These are phyloP conservation scores for Cochlearius cochlearius DNA, from an alignment of 2,113 vertebrate genomes.

Conservation along the genomic window DNA sequence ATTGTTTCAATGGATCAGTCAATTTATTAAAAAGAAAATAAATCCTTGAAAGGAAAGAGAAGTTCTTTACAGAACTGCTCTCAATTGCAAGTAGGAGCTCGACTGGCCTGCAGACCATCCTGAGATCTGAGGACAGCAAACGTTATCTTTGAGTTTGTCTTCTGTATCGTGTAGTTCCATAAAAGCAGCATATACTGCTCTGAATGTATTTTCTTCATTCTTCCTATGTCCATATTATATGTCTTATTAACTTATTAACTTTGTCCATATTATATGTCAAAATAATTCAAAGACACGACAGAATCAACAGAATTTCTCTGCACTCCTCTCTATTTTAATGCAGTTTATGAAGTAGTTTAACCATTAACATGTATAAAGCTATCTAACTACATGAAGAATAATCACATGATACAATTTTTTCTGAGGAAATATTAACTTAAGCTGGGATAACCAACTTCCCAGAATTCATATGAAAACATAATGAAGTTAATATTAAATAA, in stretches of 20 bases:
- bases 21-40: background rate
- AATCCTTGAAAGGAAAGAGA: background rate
- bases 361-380: slow-evolving; percentile 31
- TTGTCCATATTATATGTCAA: background rate
- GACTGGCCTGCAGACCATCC: background rate
- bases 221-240: background rate
- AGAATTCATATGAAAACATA: slow-evolving; percentile 76
- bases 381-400: background rate
- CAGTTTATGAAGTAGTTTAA: slow-evolving; percentile 23
- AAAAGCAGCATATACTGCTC: background rate
- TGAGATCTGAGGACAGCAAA: background rate
- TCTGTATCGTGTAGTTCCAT: background rate
- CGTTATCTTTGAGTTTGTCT: background rate
- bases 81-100: background rate
- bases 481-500: slow-evolving; percentile 81
- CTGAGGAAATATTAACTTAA: slow-evolving; percentile 71
- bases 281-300: background rate
- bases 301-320: background rate
- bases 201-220: background rate
- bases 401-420: slow-evolving; percentile 56
- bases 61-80: background rate
- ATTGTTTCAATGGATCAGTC: background rate
- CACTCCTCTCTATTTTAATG: background rate
- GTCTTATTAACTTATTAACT: background rate
- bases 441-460: slow-evolving; percentile 70